Evolutionary conservation across 1,140 invertebrate genomes (phyloP), one percentile per base, ranked within the genome.

Genomic region (Halesus radiatus): DNA sequence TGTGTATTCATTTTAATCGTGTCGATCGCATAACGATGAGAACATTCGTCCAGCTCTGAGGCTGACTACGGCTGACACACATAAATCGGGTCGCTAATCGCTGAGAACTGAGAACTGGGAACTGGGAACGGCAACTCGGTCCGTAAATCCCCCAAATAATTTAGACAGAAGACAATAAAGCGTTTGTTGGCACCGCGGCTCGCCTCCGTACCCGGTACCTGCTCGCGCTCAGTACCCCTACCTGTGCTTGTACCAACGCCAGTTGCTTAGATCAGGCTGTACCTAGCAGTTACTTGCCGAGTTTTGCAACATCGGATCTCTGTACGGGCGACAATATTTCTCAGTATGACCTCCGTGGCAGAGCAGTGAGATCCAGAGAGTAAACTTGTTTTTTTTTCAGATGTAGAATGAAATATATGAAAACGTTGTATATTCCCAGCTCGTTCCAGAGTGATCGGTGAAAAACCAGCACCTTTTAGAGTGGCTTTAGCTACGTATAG

Each of bases 101-200:
- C 66, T 81, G 75, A 29, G 75, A 80, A 81, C 74, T 37, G 18
- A 16, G 23, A 23, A 20, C 22, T 23, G 58, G 18, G 53, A 32
- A 45, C 37, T 45, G 56, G 56, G 56, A 60, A 60, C 62, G 62
- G 22, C 62, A 37, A 66, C 37, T 13, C 45, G n/a, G 53, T 7
- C 20, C 70, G 70, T 70, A 16, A 73, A 77, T 75, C 66, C 62
- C 60, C 68, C 74, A 26, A 75, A 82, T 79, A 82, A 79, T 79
- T 78, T 79, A 82, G 81, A 82, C 81, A 80, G 77, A 79, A 82
- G 78, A 73, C 78, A 76, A 82, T 82, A 82, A 82, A 79, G 81
- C 76, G 81, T 79, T 82, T 74, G 45, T 82, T 82, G 72, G 37
- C 78, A 77, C 72, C 81, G 37, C 10, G 37, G 37, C 37, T 45